Percentiles rank a stretch among this genome's conserved stretches.
Conservation (phyloP, 2,113 vertebrate genomes). For the Genyomyrus donnyi region DNA sequence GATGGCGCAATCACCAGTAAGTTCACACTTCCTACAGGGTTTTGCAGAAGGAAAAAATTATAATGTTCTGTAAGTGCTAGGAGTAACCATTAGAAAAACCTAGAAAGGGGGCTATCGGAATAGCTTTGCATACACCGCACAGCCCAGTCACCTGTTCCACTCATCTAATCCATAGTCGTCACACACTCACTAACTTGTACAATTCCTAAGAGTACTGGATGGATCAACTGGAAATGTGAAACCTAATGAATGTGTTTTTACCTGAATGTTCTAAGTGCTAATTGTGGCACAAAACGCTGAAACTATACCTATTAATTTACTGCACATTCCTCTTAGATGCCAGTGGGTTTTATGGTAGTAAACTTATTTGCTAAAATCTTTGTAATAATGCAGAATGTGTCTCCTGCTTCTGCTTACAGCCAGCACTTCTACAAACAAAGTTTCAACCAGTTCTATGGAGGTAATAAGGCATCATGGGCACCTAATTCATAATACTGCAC, state of each 20-base stretch:
- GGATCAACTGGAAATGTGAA: background rate
- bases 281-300: background rate
- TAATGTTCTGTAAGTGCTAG: background rate
- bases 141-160: background rate
- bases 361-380: background rate
- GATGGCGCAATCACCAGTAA: background rate
- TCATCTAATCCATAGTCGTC: background rate
- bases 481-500: background rate
- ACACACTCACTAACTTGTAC: background rate
- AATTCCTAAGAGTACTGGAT: background rate
- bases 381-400: background rate
- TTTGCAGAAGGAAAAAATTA: background rate
- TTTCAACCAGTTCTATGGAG: background rate
- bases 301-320: background rate
- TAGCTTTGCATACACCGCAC: background rate
- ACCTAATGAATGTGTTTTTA: background rate
- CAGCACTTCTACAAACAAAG: background rate
- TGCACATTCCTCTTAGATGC: background rate
- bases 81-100: background rate
- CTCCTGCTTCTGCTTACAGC: background rate
- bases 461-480: background rate
- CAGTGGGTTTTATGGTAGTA: background rate
- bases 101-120: background rate
- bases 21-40: background rate
- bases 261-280: background rate